A percentile compares a stretch with the other conserved stretches of the same genome.
Evolutionary conservation across 2,797 vertebrate species (phyloP).

Genomic region (Melanogrammus aeglefinus): DNA sequence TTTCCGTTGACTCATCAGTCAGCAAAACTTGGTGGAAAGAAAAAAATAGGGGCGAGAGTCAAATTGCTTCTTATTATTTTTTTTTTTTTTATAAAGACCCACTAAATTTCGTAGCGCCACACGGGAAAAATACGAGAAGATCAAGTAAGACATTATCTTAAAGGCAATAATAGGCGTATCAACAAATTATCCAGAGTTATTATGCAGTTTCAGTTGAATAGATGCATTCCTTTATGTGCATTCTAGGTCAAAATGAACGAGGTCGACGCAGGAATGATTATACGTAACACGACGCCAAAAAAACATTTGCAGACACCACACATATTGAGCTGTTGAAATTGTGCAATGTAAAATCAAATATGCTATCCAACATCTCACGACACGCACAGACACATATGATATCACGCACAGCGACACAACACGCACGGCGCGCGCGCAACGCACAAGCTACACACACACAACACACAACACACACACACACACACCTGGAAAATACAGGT

Average conservation of each 20-base stretch:
- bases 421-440: neutral
- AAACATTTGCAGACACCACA: neutral
- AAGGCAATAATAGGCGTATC: neutral
- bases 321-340: too few relatives aligned
- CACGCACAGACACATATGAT: constrained; percentile 6
- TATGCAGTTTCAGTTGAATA: neutral
- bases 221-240: too few relatives aligned
- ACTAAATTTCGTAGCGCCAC: too few relatives aligned
- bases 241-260: too few relatives aligned
- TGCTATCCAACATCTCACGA: too few relatives aligned
- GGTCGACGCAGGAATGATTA: too few relatives aligned
- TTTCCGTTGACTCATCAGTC: neutral
- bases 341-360: constrained; percentile 1
- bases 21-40: neutral
- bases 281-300: neutral
- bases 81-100: too few relatives aligned
- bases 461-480: constrained; percentile 7
- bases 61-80: neutral
- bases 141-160: neutral
- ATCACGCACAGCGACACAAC: too few relatives aligned
- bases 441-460: neutral
- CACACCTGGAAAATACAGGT: constrained; percentile 63
- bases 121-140: neutral
- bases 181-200: neutral
- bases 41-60: neutral